A percentile compares a stretch with the other conserved stretches of the same genome.
Conservation (phyloP, 37 sponge, comb jelly and placozoan species). For the Eunapius fragilis region DNA sequence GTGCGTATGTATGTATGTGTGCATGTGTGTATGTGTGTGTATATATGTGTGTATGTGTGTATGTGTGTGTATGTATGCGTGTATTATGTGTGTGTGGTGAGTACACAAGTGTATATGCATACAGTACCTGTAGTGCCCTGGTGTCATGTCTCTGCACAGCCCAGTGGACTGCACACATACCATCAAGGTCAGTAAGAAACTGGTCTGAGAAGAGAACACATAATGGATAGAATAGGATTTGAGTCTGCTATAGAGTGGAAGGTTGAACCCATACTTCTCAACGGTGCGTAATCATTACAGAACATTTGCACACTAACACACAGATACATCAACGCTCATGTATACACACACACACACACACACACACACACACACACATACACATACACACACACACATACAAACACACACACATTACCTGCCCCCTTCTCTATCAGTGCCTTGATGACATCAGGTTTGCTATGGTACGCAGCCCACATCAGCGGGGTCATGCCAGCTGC, state of each 20-base stretch:
- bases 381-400: not conserved
- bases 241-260: too few species aligned
- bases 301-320: too few species aligned
- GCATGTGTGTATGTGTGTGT: not conserved
- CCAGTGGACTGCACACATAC: slow-evolving; percentile 88
- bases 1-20: slow-evolving; percentile 2
- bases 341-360: not conserved
- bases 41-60: not conserved
- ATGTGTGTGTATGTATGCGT: slow-evolving; percentile 7
- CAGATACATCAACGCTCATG: not conserved
- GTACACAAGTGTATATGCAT: not conserved
- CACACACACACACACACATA: not conserved
- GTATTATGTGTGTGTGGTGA: not conserved
- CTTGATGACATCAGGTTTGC: slow-evolving; percentile 52
- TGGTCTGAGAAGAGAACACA: slow-evolving; percentile 16
- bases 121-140: slow-evolving; percentile 47
- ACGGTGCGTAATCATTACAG: too few species aligned
- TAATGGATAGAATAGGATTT: too few species aligned
- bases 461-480: slow-evolving; percentile 90
- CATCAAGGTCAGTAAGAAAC: slow-evolving; percentile 66
- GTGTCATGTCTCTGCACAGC: slow-evolving; percentile 62
- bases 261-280: too few species aligned
- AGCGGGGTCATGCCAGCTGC: slow-evolving; percentile 78
- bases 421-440: slow-evolving; percentile 59
- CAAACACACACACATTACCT: slow-evolving; percentile 7